These are phyloP conservation scores for Thripadectes ignobilis DNA, from an alignment of 2,797 vertebrate species.

Conservation along the genomic window DNA sequence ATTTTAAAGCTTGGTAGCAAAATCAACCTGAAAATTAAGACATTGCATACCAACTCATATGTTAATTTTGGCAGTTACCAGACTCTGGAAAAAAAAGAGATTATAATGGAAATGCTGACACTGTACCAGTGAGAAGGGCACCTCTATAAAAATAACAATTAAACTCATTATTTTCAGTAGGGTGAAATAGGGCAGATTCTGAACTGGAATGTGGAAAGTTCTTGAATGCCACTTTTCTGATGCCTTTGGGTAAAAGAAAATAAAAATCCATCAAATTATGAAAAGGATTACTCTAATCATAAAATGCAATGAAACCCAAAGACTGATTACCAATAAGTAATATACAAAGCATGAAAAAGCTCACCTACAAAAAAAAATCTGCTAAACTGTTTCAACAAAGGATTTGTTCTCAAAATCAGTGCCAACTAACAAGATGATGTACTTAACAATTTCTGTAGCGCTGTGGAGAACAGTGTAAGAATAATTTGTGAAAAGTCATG, in stretches of 20 bases:
- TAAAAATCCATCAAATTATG: neutral
- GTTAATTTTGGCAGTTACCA: constrained; percentile 15
- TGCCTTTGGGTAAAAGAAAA: neutral
- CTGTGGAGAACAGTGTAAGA: neutral
- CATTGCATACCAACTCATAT: neutral
- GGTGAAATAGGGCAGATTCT: constrained; percentile 50
- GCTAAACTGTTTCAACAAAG: neutral
- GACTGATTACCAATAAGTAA: neutral
- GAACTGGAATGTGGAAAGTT: neutral
- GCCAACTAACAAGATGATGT: neutral
- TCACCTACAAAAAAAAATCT: neutral
- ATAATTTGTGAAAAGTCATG: neutral
- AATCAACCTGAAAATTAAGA: constrained; percentile 8
- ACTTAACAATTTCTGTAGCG: neutral
- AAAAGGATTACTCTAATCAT: neutral
- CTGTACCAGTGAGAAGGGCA: constrained; percentile 31
- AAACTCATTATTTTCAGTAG: constrained; percentile 76
- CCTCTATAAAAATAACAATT: neutral
- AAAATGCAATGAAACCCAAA: constrained; percentile 11
- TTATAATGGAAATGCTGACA: constrained; percentile 69
- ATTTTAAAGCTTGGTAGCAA: constrained; percentile 4
- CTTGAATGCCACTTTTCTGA: neutral
- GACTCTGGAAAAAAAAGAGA: constrained; percentile 12
- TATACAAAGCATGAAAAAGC: neutral
- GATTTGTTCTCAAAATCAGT: neutral